phyloP scores from a whole-genome alignment of 1,140 invertebrate genomes.

The Drosophila yakuba region DNA sequence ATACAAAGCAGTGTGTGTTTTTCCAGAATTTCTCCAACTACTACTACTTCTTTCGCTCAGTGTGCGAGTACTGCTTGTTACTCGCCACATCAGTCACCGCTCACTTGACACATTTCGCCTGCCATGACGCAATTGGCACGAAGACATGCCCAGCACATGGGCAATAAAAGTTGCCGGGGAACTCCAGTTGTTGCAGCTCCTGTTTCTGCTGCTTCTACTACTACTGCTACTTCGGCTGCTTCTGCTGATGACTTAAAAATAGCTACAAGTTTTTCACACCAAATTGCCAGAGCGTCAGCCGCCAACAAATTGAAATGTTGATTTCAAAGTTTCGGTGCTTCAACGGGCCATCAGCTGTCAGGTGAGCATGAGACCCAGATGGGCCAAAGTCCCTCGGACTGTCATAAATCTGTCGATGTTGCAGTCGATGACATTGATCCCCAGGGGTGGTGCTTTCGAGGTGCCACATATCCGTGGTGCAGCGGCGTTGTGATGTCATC shows the following conservation, averaged over 20 bases:
- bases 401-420: conserved; percentile 73
- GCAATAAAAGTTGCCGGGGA: conserved; percentile 58
- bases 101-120: conserved; percentile 82
- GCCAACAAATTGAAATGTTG: conserved; percentile 78
- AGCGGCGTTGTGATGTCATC: neutral
- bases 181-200: conserved; percentile 26
- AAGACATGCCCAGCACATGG: conserved; percentile 68
- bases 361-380: conserved; percentile 52
- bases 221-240: neutral
- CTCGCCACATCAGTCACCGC: conserved; percentile 84
- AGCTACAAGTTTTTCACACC: conserved; percentile 76
- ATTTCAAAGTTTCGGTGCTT: conserved; percentile 68
- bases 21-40: neutral
- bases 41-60: neutral
- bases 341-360: conserved; percentile 55
- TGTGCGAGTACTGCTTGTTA: conserved; percentile 63
- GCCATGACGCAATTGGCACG: conserved; percentile 72
- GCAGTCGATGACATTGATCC: conserved; percentile 58
- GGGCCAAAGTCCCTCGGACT: conserved; percentile 35
- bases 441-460: conserved; percentile 10
- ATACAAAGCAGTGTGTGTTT: too few species aligned
- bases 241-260: conserved; percentile 63
- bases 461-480: conserved; percentile 7
- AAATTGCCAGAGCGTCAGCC: conserved; percentile 50
- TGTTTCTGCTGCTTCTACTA: neutral